Percentiles rank a stretch among this genome's conserved stretches.
phyloP scores from a whole-genome alignment of 2,888 invertebrate species.

The Cylindroiulus punctatus region DNA sequence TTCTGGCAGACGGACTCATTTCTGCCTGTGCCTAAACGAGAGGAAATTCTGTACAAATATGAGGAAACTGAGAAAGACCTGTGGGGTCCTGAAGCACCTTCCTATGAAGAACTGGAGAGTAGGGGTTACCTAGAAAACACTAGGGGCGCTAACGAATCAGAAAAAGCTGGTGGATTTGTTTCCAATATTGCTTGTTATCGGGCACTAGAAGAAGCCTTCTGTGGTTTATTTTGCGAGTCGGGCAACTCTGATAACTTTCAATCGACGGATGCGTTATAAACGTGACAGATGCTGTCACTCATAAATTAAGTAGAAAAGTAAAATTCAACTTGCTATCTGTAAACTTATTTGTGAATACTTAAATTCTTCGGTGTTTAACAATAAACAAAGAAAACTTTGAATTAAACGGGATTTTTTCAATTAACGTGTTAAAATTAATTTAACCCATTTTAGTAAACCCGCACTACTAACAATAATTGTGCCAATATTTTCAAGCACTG shows the following conservation, averaged over 20 bases:
- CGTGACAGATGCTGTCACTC: background rate
- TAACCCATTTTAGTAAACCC: background rate
- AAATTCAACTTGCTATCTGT: background rate
- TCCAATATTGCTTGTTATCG: conserved; percentile 83
- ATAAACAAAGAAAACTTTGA: background rate
- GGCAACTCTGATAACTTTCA: conserved; percentile 33
- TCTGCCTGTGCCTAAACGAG: conserved; percentile 76
- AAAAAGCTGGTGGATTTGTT: conserved; percentile 89
- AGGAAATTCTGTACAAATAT: conserved; percentile 81
- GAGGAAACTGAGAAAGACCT: conserved; percentile 71
- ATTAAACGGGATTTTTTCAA: background rate
- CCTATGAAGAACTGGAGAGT: conserved; percentile 72
- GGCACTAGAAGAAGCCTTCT: conserved; percentile 87
- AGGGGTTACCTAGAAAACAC: conserved; percentile 80
- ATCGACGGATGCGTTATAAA: conserved; percentile 47
- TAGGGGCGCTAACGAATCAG: conserved; percentile 76
- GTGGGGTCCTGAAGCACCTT: conserved; percentile 80
- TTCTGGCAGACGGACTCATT: conserved; percentile 77
- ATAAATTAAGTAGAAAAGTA: background rate
- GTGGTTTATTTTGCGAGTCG: conserved; percentile 69
- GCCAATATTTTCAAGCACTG: too few species aligned
- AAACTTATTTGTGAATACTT: background rate
- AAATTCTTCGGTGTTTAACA: background rate
- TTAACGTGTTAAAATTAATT: background rate
- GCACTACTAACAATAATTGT: background rate